phyloP scores from a whole-genome alignment of 2,888 invertebrate species.

The Brachylomia viminalis region DNA sequence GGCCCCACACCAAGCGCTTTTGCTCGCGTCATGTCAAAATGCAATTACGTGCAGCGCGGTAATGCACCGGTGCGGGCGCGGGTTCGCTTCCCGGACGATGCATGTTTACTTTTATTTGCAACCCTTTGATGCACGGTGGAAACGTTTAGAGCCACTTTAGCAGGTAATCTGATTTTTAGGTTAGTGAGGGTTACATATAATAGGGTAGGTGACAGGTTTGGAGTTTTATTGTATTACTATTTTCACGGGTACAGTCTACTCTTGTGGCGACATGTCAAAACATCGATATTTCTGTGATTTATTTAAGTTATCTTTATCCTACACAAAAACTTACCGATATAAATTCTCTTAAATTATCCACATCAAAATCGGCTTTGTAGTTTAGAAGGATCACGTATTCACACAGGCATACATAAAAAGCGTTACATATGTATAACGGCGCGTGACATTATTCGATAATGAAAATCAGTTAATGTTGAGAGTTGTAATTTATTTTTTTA shows the following conservation, averaged over 20 bases:
- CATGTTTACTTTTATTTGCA: conserved; percentile 62
- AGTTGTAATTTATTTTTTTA: too few relatives aligned
- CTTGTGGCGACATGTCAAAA: too few relatives aligned
- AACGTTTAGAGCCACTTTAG: conserved; percentile 38
- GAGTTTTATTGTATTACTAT: not conserved
- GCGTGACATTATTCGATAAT: too few relatives aligned
- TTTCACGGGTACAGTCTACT: not conserved
- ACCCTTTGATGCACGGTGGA: conserved; percentile 47
- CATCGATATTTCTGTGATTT: too few relatives aligned
- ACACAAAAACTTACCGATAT: too few relatives aligned
- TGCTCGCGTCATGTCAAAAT: conserved; percentile 64
- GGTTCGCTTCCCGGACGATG: conserved; percentile 46
- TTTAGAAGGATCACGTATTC: too few relatives aligned
- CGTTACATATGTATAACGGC: too few relatives aligned
- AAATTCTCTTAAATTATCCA: too few relatives aligned
- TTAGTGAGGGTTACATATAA: conserved; percentile 20
- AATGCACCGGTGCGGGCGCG: conserved; percentile 51
- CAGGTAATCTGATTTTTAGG: conserved; percentile 47
- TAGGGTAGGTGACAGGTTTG: not conserved
- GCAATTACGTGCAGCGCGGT: conserved; percentile 63
- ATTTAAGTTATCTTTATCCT: too few relatives aligned
- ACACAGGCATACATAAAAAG: too few relatives aligned
- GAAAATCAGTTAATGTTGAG: too few relatives aligned
- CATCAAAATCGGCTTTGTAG: too few relatives aligned
- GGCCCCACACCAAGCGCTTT: conserved; percentile 38